Base-by-base conservation (phyloP, 1,140 invertebrate genomes). In the Polypedilum pembai region DNA sequence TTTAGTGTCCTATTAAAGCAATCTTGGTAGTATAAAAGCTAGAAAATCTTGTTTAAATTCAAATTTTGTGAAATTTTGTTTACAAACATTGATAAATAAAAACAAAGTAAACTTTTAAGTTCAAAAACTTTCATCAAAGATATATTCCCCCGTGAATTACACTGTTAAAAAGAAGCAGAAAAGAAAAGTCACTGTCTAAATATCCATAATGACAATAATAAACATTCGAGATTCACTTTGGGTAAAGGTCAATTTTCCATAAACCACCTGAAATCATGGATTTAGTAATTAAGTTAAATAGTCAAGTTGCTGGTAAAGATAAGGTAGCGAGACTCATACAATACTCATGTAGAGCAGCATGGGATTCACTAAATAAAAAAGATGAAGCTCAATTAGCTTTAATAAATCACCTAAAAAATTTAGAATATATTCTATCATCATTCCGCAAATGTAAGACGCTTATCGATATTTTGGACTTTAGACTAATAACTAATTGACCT, bases 351-450 rank as follows among this genome's bases (percentile, higher is more conserved):
- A 84, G 87, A 76, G 85, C 89, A 63, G 79, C 88, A 74, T 90
- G 89, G 88, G 87, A 89, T 78, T 84, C 86, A 74, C 77, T 89
- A 45, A 85, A 89, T 78, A 82, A 85, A 76, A 80, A 77, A 75
- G 78, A 79, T 56, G 79, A 80, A 73, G 77, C 80, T 1, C 83
- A 85, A 75, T 82, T 84, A 74, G 83, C 86, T 20, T 81, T 86
- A 8, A 84, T 88, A 7, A 85, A 87, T 77, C 84, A 86, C 76
- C 81, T 92, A 10, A 88, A 90, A 82, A 87, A 86, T 76, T 81
- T 92, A 40, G 90, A 91, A 77, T 87, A 85, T 77, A 87, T 88
- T 63, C 84, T 91, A 65, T 90, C 89, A 78, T 89, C 88, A 73
- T 90, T 90, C 76, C 83, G 90, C 78, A 91, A 91, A 86, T 83